phyloP scores from a whole-genome alignment of 2,888 invertebrate genomes.

The Spialia ferax region DNA sequence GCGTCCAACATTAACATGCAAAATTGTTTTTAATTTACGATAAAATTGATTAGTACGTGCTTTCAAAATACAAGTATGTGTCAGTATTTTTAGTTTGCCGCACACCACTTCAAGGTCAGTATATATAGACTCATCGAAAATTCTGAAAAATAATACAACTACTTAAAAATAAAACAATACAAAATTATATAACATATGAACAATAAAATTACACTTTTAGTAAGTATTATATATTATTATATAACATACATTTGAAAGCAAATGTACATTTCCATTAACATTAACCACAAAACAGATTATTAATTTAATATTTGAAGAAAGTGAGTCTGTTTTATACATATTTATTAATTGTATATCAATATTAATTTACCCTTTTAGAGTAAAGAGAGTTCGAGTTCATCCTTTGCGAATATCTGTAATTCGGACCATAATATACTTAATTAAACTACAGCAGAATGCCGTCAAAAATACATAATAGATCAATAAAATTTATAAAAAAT shows the following conservation, averaged over 20 bases:
- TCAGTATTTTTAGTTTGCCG: conserved; percentile 85
- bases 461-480: too few relatives aligned
- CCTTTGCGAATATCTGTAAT: neutral
- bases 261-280: too few relatives aligned
- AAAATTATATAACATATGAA: too few relatives aligned
- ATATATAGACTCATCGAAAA: conserved; percentile 87
- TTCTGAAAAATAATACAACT: conserved; percentile 75
- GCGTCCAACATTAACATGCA: conserved; percentile 81
- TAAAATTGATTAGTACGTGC: conserved; percentile 87
- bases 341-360: neutral
- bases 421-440: neutral
- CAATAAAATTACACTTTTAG: too few relatives aligned
- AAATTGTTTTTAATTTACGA: conserved; percentile 82
- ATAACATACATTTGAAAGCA: too few relatives aligned
- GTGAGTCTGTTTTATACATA: neutral
- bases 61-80: conserved; percentile 87
- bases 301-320: neutral
- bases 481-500: too few relatives aligned
- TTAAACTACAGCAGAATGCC: neutral
- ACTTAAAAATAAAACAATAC: neutral
- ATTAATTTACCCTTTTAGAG: neutral
- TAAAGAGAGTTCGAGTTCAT: neutral
- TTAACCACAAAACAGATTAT: too few relatives aligned
- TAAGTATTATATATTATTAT: neutral
- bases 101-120: conserved; percentile 87